These are phyloP conservation scores for Goniozus legneri DNA, from an alignment of 1,140 invertebrate genomes.

Conservation along the genomic window DNA sequence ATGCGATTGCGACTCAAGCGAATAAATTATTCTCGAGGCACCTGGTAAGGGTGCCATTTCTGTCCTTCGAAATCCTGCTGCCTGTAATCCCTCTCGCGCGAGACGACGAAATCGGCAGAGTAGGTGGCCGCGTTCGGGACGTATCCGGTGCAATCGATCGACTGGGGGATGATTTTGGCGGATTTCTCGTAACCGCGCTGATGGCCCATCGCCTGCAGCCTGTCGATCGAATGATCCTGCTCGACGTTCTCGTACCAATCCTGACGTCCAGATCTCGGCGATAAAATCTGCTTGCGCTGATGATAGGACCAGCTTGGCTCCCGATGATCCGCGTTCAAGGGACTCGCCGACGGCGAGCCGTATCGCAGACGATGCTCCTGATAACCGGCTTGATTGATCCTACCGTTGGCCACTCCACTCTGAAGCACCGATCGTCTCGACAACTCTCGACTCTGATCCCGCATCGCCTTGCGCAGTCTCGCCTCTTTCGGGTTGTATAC, in stretches of 20 bases:
- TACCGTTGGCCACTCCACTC: slow-evolving; percentile 23
- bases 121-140: no score
- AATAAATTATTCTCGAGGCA: slow-evolving; percentile 16
- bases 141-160: no score
- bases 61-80: slow-evolving; percentile 37
- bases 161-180: no score
- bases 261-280: slow-evolving; percentile 38
- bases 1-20: no score
- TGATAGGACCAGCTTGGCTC: no score
- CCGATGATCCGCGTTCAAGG: no score
- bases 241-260: slow-evolving; percentile 23
- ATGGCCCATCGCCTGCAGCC: slow-evolving; percentile 42
- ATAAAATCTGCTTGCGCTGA: slow-evolving; percentile 44
- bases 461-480: slow-evolving; percentile 60
- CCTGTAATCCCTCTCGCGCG: slow-evolving; percentile 19
- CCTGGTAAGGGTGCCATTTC: slow-evolving; percentile 55
- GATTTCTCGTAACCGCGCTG: slow-evolving; percentile 48
- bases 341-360: slow-evolving; percentile 11
- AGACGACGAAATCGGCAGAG: slow-evolving; percentile 28
- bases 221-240: slow-evolving; percentile 20
- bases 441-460: slow-evolving; percentile 53
- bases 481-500: slow-evolving; percentile 67
- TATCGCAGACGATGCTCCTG: no score
- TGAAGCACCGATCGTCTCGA: slow-evolving; percentile 46
- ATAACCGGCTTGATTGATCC: no score